Evolutionary conservation across 2,888 invertebrate species (phyloP).

Genomic region (Phyllotreta striolata): DNA sequence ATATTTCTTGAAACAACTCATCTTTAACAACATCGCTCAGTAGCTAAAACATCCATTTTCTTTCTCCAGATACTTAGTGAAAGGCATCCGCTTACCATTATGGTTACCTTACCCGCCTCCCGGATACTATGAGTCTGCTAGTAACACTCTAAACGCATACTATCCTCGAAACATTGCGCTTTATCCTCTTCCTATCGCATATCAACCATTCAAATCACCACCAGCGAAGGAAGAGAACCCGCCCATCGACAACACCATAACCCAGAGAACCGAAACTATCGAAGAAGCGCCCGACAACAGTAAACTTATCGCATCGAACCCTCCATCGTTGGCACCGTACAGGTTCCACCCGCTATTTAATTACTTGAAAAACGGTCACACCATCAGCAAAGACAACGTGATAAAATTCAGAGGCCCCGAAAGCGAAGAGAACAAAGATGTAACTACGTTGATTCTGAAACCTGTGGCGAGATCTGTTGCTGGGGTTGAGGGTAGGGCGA

Average conservation of each 20-base stretch:
- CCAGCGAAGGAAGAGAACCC: neutral
- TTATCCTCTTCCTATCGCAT: constrained; percentile 6
- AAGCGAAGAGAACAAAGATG: constrained; percentile 39
- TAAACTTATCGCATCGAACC: constrained; percentile 17
- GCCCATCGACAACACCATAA: neutral
- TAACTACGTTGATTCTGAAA: constrained; percentile 65
- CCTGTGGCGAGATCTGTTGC: constrained; percentile 74
- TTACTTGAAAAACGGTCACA: constrained; percentile 54
- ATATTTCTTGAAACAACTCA: constrained; percentile 10
- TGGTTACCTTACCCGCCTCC: constrained; percentile 41
- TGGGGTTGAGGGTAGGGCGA: constrained; percentile 71
- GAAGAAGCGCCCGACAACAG: neutral
- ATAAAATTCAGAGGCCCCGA: constrained; percentile 50
- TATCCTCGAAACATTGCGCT: constrained; percentile 4
- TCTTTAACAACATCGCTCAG: no score
- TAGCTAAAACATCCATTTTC: constrained; percentile 38
- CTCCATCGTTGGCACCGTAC: constrained; percentile 49
- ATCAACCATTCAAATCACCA: constrained; percentile 2
- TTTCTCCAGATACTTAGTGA: constrained; percentile 42
- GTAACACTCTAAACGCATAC: constrained; percentile 4
- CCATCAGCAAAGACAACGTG: constrained; percentile 48
- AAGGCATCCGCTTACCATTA: constrained; percentile 45
- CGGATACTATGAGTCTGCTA: constrained; percentile 14
- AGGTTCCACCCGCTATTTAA: constrained; percentile 55
- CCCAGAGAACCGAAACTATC: neutral